A percentile compares a stretch with the other conserved stretches of the same genome.
These are phyloP conservation scores for Epirrita christyi DNA, from an alignment of 2,888 invertebrate species.

Conservation along the genomic window DNA sequence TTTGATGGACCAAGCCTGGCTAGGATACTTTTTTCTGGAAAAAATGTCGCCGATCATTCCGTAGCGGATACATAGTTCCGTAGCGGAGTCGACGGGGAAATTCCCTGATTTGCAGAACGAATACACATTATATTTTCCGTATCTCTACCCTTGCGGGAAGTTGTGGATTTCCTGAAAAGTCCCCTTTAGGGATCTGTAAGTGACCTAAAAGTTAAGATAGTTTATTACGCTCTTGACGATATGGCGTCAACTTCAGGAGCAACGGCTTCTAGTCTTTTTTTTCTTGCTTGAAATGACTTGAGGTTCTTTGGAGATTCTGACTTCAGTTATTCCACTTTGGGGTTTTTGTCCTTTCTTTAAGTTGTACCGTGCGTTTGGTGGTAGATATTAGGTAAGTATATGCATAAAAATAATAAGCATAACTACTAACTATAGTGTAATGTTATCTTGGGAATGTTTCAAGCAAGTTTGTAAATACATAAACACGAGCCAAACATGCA, in stretches of 20 bases:
- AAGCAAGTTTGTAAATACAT: too few relatives aligned
- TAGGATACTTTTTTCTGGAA: slow-evolving; percentile 7
- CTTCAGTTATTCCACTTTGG: too few relatives aligned
- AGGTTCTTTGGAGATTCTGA: too few relatives aligned
- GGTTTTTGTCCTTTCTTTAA: too few relatives aligned
- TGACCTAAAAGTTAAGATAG: too few relatives aligned
- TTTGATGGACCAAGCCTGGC: slow-evolving; percentile 30
- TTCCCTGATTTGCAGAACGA: slow-evolving; percentile 24
- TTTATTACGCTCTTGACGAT: not conserved
- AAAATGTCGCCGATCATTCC: slow-evolving; percentile 28
- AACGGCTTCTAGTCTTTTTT: not conserved
- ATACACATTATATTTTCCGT: not conserved
- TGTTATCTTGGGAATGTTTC: too few relatives aligned
- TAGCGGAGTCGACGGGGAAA: slow-evolving; percentile 32
- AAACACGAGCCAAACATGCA: too few relatives aligned
- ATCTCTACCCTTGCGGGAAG: not conserved
- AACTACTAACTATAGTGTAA: too few relatives aligned
- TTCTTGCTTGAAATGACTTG: too few relatives aligned
- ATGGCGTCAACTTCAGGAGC: not conserved
- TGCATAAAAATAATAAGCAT: too few relatives aligned
- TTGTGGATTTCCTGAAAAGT: not conserved
- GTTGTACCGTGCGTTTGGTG: too few relatives aligned
- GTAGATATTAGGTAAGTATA: too few relatives aligned
- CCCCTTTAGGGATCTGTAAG: not conserved
- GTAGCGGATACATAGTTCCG: slow-evolving; percentile 29